These are phyloP conservation scores for Paragorgia papillata DNA, from an alignment of 92 coral and sea anemone genomes.

Conservation along the genomic window DNA sequence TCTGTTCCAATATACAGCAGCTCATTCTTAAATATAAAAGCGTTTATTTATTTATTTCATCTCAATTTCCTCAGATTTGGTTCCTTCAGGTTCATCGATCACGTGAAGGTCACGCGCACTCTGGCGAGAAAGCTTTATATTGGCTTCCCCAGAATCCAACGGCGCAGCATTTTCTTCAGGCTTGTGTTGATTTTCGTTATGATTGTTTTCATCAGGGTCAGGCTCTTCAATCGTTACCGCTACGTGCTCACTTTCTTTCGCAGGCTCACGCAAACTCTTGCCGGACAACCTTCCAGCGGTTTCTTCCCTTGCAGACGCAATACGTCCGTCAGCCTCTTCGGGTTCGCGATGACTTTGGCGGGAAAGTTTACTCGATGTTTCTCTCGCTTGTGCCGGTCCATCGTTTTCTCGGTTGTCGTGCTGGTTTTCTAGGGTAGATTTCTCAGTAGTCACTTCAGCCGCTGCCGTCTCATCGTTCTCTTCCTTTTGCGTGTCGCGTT, in stretches of 20 bases:
- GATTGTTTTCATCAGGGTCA: not conserved
- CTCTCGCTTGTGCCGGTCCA: not conserved
- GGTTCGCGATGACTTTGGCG: not conserved
- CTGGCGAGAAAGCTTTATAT: not conserved
- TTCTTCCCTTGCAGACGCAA: not conserved
- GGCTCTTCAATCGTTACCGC: not conserved
- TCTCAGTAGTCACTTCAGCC: not conserved
- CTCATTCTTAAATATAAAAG: too few species aligned
- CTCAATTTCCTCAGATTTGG: not conserved
- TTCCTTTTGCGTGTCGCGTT: not conserved
- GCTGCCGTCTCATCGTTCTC: not conserved
- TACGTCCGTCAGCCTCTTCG: not conserved
- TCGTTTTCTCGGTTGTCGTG: not conserved
- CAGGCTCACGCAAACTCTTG: not conserved
- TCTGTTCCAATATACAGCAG: too few species aligned
- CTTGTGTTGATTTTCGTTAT: not conserved
- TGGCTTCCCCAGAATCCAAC: too few species aligned
- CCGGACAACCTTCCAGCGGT: not conserved
- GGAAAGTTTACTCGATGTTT: not conserved
- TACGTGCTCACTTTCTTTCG: not conserved
- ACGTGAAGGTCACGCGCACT: not conserved
- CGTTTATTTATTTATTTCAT: not conserved
- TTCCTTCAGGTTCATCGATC: not conserved
- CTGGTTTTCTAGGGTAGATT: too few species aligned
- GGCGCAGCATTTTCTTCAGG: not conserved